Percentiles rank a stretch among this genome's conserved stretches.
phyloP scores from a whole-genome alignment of 2,113 vertebrate genomes.

The Syrrhaptes paradoxus region DNA sequence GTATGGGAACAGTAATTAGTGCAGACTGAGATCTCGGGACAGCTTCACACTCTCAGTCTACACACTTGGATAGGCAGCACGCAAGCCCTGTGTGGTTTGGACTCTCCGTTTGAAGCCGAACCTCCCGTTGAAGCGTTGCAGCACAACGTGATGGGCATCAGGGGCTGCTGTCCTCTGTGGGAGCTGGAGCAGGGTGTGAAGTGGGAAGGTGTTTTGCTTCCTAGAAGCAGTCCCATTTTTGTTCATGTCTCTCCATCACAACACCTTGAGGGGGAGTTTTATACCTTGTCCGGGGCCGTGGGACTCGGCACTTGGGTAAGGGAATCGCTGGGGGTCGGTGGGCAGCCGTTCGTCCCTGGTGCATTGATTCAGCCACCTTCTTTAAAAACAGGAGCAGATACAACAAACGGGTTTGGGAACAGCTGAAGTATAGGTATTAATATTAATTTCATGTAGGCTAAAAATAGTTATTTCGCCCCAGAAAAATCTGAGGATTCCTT shows the following conservation, averaged over 20 bases:
- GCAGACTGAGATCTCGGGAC: neutral
- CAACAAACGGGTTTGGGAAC: neutral
- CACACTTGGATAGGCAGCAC: neutral
- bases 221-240: neutral
- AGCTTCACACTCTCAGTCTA: neutral
- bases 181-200: fast-evolving
- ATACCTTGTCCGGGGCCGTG: fast-evolving
- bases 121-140: neutral
- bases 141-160: fast-evolving
- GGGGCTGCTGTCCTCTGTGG: fast-evolving
- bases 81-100: fast-evolving
- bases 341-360: fast-evolving
- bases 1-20: too few species aligned
- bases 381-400: neutral
- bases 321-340: neutral
- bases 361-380: neutral
- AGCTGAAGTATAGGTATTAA: neutral
- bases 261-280: neutral
- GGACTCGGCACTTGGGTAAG: neutral
- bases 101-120: neutral
- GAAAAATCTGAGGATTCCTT: neutral
- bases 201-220: neutral
- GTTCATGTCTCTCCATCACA: neutral
- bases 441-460: neutral
- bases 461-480: neutral